Base-by-base conservation (phyloP, 2,113 vertebrate species). In the Boulengeromyrus knoepffleri region DNA sequence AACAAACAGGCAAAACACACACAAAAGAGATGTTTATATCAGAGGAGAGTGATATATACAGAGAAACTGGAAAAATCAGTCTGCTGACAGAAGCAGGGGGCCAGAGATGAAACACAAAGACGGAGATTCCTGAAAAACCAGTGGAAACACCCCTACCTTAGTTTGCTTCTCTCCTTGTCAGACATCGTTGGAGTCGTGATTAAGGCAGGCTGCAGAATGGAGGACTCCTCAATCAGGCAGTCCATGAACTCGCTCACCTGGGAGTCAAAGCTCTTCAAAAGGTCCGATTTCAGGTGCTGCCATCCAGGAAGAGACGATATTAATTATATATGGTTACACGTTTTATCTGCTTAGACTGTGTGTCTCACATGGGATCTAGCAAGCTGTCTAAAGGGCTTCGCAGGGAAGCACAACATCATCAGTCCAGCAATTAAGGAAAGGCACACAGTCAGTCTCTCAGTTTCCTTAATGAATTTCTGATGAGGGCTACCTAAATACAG, bases 191-290 rank as follows among this genome's bases (percentile, higher is more conserved):
- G 92, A 66, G 97, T 95, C 92, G 97, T 97, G 12, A 92, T 92
- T 0, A 95, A 92, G 0, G 96, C 94, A 39, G 95, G 95, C 87
- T 98, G 97, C 92, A 98, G 90, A 24, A 93, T 92, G 0, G 95
- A 90, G 0, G 97, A 97, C 91, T 98, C 98, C 85, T 98, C 97
- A 12, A 98, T 97, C 49, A 99, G 96, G 91, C 94, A 96, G 93
- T 97, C 98, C 93, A 99, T 95, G 91, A 99, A 97, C 90, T 98
- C 97, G 88, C 95, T 96, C 92, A 99, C 97, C 90, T 98, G 97
- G 92, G 93, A 95, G 92, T 98, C 97, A 62, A 99, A 96, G 92
- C 97, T 97, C 91, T 96, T 97, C 96, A 99, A 96, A 94, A 99
- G 95, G 92, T 95, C 96, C 53, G 93, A 96, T 94, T 98, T 99